Base-by-base conservation (phyloP, 2,797 vertebrate genomes). In the Coilia nasus region DNA sequence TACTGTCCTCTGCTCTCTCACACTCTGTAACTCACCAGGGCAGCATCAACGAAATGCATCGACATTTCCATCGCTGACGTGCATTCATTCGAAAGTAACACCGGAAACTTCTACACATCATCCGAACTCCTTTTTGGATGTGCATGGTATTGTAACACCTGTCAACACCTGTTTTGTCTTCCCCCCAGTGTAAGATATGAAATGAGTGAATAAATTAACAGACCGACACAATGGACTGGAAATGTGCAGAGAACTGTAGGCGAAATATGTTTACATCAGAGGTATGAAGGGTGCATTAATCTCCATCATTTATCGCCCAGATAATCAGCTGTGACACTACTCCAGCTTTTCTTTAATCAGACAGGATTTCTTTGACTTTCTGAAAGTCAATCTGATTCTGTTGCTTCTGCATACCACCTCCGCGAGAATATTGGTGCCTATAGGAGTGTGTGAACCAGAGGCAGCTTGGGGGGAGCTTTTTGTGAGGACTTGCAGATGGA, bases 401-500 rank as follows among this genome's bases (percentile, higher is more conserved):
- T 2, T 9, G 71, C 15, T 2, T 35, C 17, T 78, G 35, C 71
- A 44, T 21, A 21, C 71, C 71, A 44, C 35, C 71, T 14, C 71
- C 6, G 3, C 9, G 6, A 78, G 35, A 31, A 78, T 78, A 78
- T 44, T 78, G 71, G 17, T 41, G 71, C 19, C 35, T 78, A 78
- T 78, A 78, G 17, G 19, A 85, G 82, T 84, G 83, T 84, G 87
- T 83, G 87, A 87, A 84, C 85, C 87, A 88, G 85, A 88, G 88
- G 86, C 88, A 85, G 84, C 83, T 85, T 87, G 86, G 87, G 88
- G 88, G 87, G 84, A 85, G 85, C 88, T 85, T 83, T 88, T 90
- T 90, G 87, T 88, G 88, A 90, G 92, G 90, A 93, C 93, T 89
- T 95, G 89, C 95, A 95, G 95, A 96, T 94, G 94, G 95, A 93